Conservation (phyloP, 1,140 invertebrate species). For the Macrostomum lignano region DNA sequence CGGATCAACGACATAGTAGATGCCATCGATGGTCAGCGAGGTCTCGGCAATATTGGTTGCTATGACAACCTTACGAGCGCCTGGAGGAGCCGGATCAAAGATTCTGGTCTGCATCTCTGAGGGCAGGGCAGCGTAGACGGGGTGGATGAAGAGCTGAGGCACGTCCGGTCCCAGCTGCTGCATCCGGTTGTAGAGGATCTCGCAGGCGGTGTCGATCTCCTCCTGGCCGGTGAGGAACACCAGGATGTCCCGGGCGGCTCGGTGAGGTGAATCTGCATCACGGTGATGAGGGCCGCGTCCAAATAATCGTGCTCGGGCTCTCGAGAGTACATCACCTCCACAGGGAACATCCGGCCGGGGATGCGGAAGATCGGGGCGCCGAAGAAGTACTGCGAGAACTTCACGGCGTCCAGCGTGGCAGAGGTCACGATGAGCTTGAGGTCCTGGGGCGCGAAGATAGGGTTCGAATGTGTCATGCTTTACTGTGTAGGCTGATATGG, state of each 20-base stretch:
- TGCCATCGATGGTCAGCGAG: slow-evolving; percentile 89
- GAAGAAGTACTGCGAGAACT: slow-evolving; percentile 32
- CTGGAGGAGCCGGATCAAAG: slow-evolving; percentile 87
- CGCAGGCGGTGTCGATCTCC: slow-evolving; percentile 94
- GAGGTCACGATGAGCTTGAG: slow-evolving; percentile 34
- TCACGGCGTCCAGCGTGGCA: slow-evolving; percentile 27
- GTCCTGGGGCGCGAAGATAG: slow-evolving; percentile 52
- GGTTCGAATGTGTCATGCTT: too few species aligned
- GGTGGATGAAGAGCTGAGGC: slow-evolving; percentile 80
- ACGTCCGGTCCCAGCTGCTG: slow-evolving; percentile 83
- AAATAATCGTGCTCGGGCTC: slow-evolving; percentile 95
- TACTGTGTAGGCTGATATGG: too few species aligned
- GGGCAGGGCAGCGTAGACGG: slow-evolving; percentile 84
- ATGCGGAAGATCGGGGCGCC: slow-evolving; percentile 26
- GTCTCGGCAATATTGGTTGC: slow-evolving; percentile 99
- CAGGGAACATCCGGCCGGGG: slow-evolving; percentile 66
- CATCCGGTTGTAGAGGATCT: slow-evolving; percentile 90
- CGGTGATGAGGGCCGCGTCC: slow-evolving; percentile 81
- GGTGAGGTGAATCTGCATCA: slow-evolving; percentile 93
- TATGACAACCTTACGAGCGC: slow-evolving; percentile 80
- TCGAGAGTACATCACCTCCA: slow-evolving; percentile 84
- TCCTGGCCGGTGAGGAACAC: slow-evolving; percentile 88
- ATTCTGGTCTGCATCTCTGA: slow-evolving; percentile 99
- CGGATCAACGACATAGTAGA: slow-evolving; percentile 95
- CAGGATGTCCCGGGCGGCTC: slow-evolving; percentile 78